Evolutionary conservation across 2,797 vertebrate genomes (phyloP), one percentile per base, ranked within the genome.

Genomic region (Furcifer pardalis): DNA sequence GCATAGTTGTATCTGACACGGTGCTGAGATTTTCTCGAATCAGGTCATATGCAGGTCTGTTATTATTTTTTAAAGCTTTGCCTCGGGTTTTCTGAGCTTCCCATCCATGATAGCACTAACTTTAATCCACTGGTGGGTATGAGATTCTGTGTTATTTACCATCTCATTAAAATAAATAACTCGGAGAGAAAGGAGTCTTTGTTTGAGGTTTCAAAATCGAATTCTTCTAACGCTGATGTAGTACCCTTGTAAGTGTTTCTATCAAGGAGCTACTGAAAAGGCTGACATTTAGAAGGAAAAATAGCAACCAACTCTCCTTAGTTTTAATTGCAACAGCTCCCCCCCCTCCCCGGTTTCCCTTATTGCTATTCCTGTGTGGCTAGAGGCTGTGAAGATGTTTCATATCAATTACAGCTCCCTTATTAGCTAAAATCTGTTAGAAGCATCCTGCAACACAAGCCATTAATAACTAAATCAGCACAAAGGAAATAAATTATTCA

Each of bases 401-500:
- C 84, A 83, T 82, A 91, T 83, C 92, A 94, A 92, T 93, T 92
- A 91, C 78, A 83, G 81, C 76, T 89, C 3, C 73, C 87, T 84
- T 88, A 87, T 71, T 85, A 89, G 1, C 83, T 84, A 92, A 92
- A 94, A 90, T 73, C 72, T 73, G 66, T 91, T 92, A 87, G 91
- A 93, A 93, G 90, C 87, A 87, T 91, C 23, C 32, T 92, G 81
- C 86, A 91, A 74, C 89, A 90, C 60, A 69, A 23, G 87, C n/a
- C 1, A 84, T 92, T 91, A 88, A 94, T 92, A 79, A 94, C 89
- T 49, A 49, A 92, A 94, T 75, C 85, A 79, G 65, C 77, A 89
- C 80, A 91, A 92, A 88, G 84, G 92, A 91, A 89, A 59, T 89
- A 75, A 77, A 82, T 92, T 93, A 91, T 91, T 92, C 69, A 65